A percentile compares a stretch with the other conserved stretches of the same genome.
These are phyloP conservation scores for Pelobates cultripes DNA, from an alignment of 2,797 vertebrate genomes.

Conservation along the genomic window DNA sequence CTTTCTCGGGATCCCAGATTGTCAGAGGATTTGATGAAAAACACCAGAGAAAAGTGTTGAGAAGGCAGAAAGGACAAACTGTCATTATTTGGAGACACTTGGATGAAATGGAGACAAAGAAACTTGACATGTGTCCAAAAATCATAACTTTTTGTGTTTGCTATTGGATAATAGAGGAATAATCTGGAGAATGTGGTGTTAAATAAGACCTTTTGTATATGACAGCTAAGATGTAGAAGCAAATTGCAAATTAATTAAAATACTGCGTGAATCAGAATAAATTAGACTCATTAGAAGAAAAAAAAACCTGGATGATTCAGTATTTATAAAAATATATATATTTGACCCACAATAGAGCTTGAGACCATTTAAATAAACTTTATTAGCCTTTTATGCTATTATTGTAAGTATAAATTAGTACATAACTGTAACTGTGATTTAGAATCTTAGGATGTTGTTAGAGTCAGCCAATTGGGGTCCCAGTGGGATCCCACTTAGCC, in stretches of 20 bases:
- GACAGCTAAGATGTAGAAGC: not conserved
- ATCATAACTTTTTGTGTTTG: not conserved
- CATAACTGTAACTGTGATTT: too few species aligned
- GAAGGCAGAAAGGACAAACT: slow-evolving; percentile 24
- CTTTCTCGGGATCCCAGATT: slow-evolving; percentile 16
- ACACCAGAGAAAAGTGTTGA: not conserved
- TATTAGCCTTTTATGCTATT: too few species aligned
- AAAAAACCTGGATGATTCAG: too few species aligned
- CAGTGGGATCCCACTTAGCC: too few species aligned
- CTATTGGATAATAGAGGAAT: not conserved
- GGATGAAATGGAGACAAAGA: slow-evolving; percentile 41
- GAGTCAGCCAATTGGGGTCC: too few species aligned
- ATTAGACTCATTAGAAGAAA: not conserved
- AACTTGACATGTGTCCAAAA: slow-evolving; percentile 52
- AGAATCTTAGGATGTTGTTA: too few species aligned
- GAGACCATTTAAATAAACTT: too few species aligned
- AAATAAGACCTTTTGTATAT: not conserved
- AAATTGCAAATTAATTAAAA: not conserved
- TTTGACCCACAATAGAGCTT: too few species aligned
- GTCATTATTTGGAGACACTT: slow-evolving; percentile 20
- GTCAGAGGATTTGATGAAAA: slow-evolving; percentile 11
- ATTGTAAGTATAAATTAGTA: too few species aligned
- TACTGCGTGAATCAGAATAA: not conserved
- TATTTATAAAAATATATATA: too few species aligned
- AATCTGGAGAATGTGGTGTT: not conserved